Base-by-base conservation (phyloP, 2,797 vertebrate genomes). In the Anguilla pacifica region DNA sequence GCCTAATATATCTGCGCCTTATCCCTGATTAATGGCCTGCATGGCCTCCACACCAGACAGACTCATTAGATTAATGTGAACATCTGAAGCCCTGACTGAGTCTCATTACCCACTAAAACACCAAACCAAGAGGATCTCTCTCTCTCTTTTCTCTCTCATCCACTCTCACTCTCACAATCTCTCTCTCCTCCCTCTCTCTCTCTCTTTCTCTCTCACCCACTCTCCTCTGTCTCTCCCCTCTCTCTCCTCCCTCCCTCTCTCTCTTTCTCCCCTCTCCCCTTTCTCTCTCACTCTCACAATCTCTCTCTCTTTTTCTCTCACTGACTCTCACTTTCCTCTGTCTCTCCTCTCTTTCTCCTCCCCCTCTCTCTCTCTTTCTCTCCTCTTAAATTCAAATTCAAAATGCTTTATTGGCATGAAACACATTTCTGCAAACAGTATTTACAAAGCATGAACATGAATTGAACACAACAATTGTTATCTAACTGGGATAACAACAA, bases 11-110 rank as follows among this genome's bases (percentile, higher is more conserved):
- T 89, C 91, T 91, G 93, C 89, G 92, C 92, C 91, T 96, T 95
- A 95, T 95, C 94, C 94, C 88, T 91, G 94, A 93, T 96, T 96
- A 96, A 94, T 92, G 89, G 87, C 93, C 93, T 90, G 92, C 94
- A 93, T 93, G 87, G 93, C 95, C 92, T 88, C 92, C 35, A 83
- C 51, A 57, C 74, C 74, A 79, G 74, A 79, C 74, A 79, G 74
- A 79, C 35, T 79, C 74, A 79, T 79, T 88, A 93, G 95, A 96
- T 96, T 96, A 96, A 90, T 95, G 87, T 87, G 90, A 88, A 94
- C 94, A 95, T 96, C 93, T 94, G 90, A 92, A 94, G 93, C 95
- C 61, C 86, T 89, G 90, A 92, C 92, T 87, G 88, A 86, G 67
- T 85, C 79, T 61, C 57, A 89, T 92, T 91, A 90, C 89, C 90